Percentiles rank a stretch among this genome's conserved stretches.
Conservation (phyloP, 2,888 invertebrate genomes). For the Drosophila eohydei region DNA sequence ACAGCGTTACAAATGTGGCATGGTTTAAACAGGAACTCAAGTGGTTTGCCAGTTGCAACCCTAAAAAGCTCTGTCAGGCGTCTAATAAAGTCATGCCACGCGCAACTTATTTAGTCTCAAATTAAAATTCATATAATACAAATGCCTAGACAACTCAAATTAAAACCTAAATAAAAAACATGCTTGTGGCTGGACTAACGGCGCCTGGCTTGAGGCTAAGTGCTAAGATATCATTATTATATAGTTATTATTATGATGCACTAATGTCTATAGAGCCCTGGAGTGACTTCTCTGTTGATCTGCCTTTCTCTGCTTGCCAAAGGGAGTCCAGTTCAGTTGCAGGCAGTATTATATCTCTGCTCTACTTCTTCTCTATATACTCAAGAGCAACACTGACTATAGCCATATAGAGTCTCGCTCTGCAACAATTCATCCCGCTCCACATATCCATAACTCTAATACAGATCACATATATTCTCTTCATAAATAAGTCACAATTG, state of each 20-base stretch:
- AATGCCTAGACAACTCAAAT: not conserved
- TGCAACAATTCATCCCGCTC: not conserved
- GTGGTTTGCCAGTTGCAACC: conserved; percentile 31
- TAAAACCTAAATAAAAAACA: not conserved
- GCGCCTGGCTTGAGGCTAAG: not conserved
- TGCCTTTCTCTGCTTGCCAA: not conserved
- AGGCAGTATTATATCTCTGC: too few relatives aligned
- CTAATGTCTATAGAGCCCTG: too few relatives aligned
- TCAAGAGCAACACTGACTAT: not conserved
- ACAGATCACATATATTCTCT: conserved; percentile 7
- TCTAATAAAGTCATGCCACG: conserved; percentile 59
- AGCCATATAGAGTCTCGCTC: not conserved
- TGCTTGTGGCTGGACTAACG: not conserved
- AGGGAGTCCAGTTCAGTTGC: not conserved
- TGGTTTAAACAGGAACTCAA: conserved; percentile 12
- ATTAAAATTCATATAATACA: not conserved
- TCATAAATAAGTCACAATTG: conserved; percentile 46
- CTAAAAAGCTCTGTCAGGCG: conserved; percentile 42
- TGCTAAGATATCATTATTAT: not conserved
- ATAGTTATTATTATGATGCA: not conserved
- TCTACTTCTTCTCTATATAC: not conserved
- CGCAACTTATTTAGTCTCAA: conserved; percentile 10
- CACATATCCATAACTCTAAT: not conserved
- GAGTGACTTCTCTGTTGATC: not conserved
- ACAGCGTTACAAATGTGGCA: not conserved